Conservation (phyloP, 2,113 vertebrate species). For the Vimba vimba region DNA sequence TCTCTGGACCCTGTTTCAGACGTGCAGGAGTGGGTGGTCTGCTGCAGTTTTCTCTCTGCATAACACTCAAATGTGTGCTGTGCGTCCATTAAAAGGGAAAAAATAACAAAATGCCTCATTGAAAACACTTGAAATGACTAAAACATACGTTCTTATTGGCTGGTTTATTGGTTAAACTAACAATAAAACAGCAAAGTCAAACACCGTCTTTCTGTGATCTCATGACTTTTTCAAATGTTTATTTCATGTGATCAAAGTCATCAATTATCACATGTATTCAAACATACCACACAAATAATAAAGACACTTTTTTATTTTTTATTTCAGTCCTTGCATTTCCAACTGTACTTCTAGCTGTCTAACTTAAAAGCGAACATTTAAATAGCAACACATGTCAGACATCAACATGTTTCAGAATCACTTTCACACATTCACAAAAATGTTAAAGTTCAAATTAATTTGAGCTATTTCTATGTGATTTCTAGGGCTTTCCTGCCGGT, state of each 20-base stretch:
- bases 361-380: background rate
- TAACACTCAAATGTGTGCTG: constrained; percentile 33
- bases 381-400: background rate
- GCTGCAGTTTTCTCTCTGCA: constrained; percentile 46
- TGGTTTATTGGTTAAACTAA: constrained; percentile 32
- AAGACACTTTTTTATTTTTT: background rate
- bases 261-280: background rate
- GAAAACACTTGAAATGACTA: constrained; percentile 42
- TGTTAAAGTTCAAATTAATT: background rate
- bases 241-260: background rate
- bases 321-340: background rate
- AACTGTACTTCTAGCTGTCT: background rate
- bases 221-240: background rate
- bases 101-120: constrained; percentile 46
- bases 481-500: no score
- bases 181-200: constrained; percentile 31
- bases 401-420: background rate
- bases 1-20: constrained; percentile 62
- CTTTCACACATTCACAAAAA: background rate
- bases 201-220: constrained; percentile 21
- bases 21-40: constrained; percentile 71
- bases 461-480: no score
- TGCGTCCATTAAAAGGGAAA: constrained; percentile 54
- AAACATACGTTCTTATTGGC: constrained; percentile 37
- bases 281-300: background rate